Evolutionary conservation across 2,888 invertebrate species (phyloP).

Genomic region (Amaurobius ferox): DNA sequence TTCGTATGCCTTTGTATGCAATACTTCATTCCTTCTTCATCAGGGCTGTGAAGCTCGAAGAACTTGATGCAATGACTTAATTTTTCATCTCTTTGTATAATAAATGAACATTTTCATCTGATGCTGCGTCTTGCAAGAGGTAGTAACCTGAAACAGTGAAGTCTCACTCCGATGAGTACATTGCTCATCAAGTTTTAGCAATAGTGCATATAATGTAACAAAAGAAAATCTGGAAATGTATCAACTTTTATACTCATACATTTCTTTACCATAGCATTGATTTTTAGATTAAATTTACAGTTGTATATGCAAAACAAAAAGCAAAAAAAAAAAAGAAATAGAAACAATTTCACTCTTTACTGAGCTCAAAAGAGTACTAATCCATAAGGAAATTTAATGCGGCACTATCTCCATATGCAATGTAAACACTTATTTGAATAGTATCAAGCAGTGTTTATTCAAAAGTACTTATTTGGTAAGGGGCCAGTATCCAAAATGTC

Average conservation of each 20-base stretch:
- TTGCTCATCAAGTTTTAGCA: conserved; percentile 60
- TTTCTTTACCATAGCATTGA: conserved; percentile 44
- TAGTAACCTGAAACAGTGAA: conserved; percentile 39
- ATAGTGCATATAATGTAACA: conserved; percentile 37
- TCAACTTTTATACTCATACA: conserved; percentile 56
- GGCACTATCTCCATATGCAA: too few species aligned
- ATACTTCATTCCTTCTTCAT: conserved; percentile 63
- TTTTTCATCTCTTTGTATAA: conserved; percentile 49
- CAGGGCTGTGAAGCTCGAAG: conserved; percentile 21
- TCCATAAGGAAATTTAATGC: not conserved
- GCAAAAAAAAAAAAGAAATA: conserved; percentile 27
- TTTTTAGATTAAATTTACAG: conserved; percentile 50
- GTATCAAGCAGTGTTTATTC: conserved; percentile 15
- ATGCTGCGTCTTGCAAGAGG: conserved; percentile 58
- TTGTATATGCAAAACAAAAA: conserved; percentile 48
- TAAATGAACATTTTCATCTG: conserved; percentile 42
- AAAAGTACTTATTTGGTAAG: conserved; percentile 48
- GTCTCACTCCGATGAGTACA: conserved; percentile 20
- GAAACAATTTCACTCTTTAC: conserved; percentile 15
- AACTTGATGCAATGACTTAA: conserved; percentile 41
- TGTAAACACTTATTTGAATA: not conserved
- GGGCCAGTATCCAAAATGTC: conserved; percentile 50
- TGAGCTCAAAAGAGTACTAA: conserved; percentile 45
- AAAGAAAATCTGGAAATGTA: conserved; percentile 18
- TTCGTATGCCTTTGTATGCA: conserved; percentile 61